phyloP scores from a whole-genome alignment of 2,113 vertebrate genomes.

The Sitta europaea region DNA sequence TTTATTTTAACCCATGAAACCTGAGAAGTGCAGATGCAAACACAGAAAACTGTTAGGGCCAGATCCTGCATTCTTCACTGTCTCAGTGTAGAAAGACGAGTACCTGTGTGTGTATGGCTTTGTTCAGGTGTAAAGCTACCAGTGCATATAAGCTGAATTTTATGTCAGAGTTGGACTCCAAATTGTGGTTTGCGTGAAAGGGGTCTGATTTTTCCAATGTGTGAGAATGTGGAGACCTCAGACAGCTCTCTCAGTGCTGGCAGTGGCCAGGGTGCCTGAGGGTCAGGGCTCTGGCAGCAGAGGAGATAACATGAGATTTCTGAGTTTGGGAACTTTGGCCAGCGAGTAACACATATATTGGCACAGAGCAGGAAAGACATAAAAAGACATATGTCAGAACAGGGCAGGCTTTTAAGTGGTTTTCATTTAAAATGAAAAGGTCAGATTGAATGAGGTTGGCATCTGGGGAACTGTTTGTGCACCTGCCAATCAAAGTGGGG shows the following conservation, averaged over 20 bases:
- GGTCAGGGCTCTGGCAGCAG: background rate
- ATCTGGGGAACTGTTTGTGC: background rate
- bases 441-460: constrained; percentile 30
- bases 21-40: background rate
- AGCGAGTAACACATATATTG: background rate
- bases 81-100: background rate
- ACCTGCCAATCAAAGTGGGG: background rate
- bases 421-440: constrained; percentile 55
- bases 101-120: accelerated
- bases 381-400: background rate
- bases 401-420: constrained; percentile 28
- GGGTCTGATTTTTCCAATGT: accelerated
- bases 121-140: background rate
- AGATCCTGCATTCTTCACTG: background rate
- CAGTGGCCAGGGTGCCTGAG: background rate
- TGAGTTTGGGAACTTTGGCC: background rate
- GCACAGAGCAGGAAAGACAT: background rate
- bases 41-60: background rate
- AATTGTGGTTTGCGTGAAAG: background rate
- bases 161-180: background rate
- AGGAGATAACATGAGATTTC: background rate
- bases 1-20: background rate
- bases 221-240: background rate
- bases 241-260: background rate
- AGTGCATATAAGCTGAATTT: background rate